These are phyloP conservation scores for Thunnus maccoyii DNA, from an alignment of 2,113 vertebrate genomes.

Conservation along the genomic window DNA sequence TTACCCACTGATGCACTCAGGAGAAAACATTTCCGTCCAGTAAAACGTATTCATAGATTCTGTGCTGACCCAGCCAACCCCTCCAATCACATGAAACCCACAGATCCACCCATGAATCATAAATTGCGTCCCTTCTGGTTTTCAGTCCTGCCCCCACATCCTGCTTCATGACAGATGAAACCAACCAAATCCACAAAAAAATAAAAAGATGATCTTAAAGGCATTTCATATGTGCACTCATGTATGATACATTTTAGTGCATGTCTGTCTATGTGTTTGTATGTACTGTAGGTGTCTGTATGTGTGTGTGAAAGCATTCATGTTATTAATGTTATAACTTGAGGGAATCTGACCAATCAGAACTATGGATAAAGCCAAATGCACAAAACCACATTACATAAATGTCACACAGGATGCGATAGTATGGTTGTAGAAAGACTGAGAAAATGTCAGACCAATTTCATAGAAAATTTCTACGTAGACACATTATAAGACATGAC, in stretches of 20 bases:
- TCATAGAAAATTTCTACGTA: background rate
- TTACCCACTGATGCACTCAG: background rate
- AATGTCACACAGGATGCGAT: background rate
- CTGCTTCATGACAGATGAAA: background rate
- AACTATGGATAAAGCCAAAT: background rate
- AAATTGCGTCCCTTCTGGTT: background rate
- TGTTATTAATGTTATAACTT: background rate
- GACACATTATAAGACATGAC: background rate
- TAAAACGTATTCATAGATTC: background rate
- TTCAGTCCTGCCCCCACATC: background rate
- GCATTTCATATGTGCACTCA: background rate
- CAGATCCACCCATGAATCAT: background rate
- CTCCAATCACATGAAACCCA: background rate
- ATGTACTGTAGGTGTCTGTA: background rate
- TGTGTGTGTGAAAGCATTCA: background rate
- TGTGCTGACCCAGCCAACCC: background rate
- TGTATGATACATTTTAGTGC: background rate
- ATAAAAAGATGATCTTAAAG: background rate
- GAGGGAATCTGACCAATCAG: slow-evolving; percentile 3
- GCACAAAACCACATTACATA: background rate
- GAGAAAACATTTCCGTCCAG: background rate
- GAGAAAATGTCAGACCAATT: slow-evolving; percentile 3
- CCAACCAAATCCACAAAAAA: background rate
- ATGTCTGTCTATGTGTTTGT: background rate
- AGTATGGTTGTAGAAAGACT: background rate